Percentiles rank a stretch among this genome's conserved stretches.
Conservation (phyloP, 92 coral and sea anemone genomes). For the Anthopleura xanthogrammica region DNA sequence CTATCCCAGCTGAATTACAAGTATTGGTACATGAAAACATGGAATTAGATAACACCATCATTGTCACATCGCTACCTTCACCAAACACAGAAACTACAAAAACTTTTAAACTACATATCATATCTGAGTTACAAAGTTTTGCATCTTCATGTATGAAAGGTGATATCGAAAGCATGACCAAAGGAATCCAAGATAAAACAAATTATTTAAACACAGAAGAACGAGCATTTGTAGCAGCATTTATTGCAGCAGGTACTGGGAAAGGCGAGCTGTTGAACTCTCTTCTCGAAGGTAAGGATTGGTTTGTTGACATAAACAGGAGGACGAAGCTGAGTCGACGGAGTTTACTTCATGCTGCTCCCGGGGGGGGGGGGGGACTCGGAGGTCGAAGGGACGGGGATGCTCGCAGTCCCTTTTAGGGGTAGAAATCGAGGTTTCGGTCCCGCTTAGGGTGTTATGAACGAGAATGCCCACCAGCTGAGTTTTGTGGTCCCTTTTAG, state of each 20-base stretch:
- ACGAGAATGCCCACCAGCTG: too few species aligned
- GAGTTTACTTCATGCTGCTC: conserved; percentile 36
- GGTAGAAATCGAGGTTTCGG: too few species aligned
- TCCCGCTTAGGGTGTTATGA: too few species aligned
- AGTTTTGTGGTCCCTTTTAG: too few species aligned
- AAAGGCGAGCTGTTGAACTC: conserved; percentile 25
- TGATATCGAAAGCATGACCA: conserved; percentile 28
- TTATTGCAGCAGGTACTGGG: conserved; percentile 33
- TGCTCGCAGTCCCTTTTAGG: too few species aligned
- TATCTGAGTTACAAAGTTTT: conserved; percentile 26
- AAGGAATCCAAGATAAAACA: conserved; percentile 23
- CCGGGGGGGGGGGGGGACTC: too few species aligned
- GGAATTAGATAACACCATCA: conserved; percentile 15
- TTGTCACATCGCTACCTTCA: conserved; percentile 13
- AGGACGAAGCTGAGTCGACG: conserved; percentile 31
- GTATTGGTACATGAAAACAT: conserved; percentile 6
- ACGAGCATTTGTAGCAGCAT: conserved; percentile 37
- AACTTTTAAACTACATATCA: conserved; percentile 7
- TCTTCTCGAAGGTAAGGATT: conserved; percentile 20
- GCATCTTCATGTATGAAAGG: conserved; percentile 31
- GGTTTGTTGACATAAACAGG: conserved; percentile 8
- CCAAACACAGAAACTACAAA: not conserved
- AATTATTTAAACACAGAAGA: conserved; percentile 13
- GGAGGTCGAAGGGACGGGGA: too few species aligned
- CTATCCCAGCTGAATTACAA: conserved; percentile 40